Conservation (phyloP, 2,113 vertebrate genomes). For the Megalops atlanticus region DNA sequence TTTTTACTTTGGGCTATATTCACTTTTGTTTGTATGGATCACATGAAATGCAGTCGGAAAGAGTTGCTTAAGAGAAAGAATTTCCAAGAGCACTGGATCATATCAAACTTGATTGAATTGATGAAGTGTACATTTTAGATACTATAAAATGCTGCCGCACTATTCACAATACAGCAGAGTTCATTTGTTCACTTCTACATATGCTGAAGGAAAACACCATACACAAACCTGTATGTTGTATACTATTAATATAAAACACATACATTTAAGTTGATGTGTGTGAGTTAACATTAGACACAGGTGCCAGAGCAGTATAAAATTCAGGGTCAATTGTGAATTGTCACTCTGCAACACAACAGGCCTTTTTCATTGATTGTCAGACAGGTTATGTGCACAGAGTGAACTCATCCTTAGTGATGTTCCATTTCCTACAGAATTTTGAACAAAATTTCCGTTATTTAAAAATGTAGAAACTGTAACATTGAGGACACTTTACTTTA, state of each 20-base stretch:
- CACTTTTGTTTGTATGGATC: no score
- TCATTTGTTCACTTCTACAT: not conserved
- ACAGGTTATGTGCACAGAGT: not conserved
- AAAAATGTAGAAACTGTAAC: not conserved
- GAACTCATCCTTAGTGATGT: not conserved
- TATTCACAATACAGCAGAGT: not conserved
- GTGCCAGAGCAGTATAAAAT: not conserved
- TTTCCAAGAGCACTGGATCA: no score
- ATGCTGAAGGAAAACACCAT: constrained; percentile 46
- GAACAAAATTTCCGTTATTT: not conserved
- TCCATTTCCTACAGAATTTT: not conserved
- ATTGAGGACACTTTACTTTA: not conserved
- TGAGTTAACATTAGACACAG: constrained; percentile 17
- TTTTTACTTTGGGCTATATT: no score
- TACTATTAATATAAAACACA: constrained; percentile 44
- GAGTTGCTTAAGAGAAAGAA: no score
- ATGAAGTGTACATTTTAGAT: no score
- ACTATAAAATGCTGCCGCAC: not conserved
- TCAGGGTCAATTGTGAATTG: not conserved
- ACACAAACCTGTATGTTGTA: constrained; percentile 38
- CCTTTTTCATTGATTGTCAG: no score
- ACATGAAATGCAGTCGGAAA: no score
- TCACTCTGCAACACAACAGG: not conserved
- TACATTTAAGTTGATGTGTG: constrained; percentile 28
- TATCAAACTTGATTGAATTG: no score